These are phyloP conservation scores for Nudaria mundana DNA, from an alignment of 2,888 invertebrate genomes.

Conservation along the genomic window DNA sequence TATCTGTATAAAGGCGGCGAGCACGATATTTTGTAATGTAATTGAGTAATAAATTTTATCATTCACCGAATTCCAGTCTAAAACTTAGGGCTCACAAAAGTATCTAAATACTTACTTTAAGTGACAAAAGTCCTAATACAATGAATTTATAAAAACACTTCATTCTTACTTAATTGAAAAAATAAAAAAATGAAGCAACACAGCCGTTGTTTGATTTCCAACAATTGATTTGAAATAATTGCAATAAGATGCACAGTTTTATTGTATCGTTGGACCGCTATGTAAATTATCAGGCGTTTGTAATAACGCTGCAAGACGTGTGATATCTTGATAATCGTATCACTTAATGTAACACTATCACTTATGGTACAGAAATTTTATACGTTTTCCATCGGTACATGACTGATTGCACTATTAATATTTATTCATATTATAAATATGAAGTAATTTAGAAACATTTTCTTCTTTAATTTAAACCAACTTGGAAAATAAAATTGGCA, in stretches of 20 bases:
- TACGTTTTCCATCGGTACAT: no score
- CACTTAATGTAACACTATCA: background rate
- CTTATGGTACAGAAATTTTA: background rate
- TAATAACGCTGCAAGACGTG: slow-evolving; percentile 13
- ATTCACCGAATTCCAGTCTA: no score
- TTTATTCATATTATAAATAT: no score
- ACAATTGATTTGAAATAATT: slow-evolving; percentile 7
- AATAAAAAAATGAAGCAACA: background rate
- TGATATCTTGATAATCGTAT: slow-evolving; percentile 11
- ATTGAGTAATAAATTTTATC: no score
- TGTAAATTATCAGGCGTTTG: slow-evolving; percentile 17
- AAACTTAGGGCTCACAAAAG: no score
- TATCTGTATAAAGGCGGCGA: no score
- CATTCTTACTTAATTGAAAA: slow-evolving; percentile 13
- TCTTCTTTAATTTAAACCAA: no score
- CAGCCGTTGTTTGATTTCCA: slow-evolving; percentile 1
- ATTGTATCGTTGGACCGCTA: slow-evolving; percentile 13
- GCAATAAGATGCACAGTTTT: slow-evolving; percentile 15
- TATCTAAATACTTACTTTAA: slow-evolving; percentile 18
- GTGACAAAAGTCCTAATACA: slow-evolving; percentile 3
- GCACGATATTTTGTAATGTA: no score
- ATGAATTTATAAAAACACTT: slow-evolving; percentile 9
- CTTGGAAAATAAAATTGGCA: no score
- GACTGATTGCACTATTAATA: no score
- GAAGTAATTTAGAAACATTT: no score